Conservation (phyloP, 2,888 invertebrate genomes). For the Seira ritae region DNA sequence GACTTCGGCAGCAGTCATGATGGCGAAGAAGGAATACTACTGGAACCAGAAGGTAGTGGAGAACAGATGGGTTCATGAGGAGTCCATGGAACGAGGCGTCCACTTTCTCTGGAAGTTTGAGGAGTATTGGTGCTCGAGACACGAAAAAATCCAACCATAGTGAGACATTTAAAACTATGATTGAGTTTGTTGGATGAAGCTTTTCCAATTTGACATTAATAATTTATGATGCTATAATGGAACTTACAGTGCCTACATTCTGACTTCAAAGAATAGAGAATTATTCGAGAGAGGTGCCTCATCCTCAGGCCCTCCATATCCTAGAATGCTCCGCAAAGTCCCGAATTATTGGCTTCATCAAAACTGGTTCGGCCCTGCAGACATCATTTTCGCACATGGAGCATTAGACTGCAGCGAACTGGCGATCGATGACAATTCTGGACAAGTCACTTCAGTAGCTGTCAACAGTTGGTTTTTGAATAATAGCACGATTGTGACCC, state of each 20-base stretch:
- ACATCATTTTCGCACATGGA: neutral
- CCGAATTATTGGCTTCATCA: conserved; percentile 1
- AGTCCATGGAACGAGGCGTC: neutral
- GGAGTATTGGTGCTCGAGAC: conserved; percentile 30
- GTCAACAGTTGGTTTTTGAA: no score
- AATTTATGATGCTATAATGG: neutral
- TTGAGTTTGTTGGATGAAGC: neutral
- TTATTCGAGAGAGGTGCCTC: neutral
- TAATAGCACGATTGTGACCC: no score
- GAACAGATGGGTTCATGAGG: neutral
- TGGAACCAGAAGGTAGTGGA: neutral
- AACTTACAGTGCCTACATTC: neutral
- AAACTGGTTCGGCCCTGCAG: conserved; percentile 13
- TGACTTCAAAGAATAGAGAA: neutral
- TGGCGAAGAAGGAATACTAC: neutral
- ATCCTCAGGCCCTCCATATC: neutral
- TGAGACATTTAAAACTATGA: neutral
- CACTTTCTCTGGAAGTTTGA: conserved; percentile 8
- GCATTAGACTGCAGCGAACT: no score
- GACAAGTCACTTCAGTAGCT: no score
- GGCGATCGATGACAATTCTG: no score
- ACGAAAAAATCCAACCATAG: neutral
- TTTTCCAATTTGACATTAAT: neutral
- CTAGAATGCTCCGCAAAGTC: neutral
- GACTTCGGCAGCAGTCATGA: neutral